Evolutionary conservation across 2,797 vertebrate species (phyloP), one percentile per base, ranked within the genome.

Genomic region (Numenius phaeopus): DNA sequence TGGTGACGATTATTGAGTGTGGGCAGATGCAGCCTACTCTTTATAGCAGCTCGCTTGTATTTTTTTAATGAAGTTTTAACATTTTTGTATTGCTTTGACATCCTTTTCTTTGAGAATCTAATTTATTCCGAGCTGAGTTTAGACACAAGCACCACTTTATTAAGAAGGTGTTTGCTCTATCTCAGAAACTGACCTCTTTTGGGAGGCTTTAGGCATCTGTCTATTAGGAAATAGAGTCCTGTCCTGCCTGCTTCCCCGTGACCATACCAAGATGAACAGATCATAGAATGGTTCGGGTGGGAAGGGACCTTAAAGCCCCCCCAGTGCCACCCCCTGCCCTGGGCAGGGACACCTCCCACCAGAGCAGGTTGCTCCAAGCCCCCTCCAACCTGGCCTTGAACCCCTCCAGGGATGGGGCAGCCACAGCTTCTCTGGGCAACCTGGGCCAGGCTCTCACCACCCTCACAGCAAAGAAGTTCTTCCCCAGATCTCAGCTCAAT

Each of bases 1-100:
- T 1, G 19, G 92, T 83, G 78, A 30, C 91, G 94, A 89, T 89
- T 29, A 83, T 84, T 14, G 73, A 70, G 70, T 84, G 81, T 98
- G 90, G 97, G 94, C 79, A 92, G 90, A 75, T 82, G 52, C 89
- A 84, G 85, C 95, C 96, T 79, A 64, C 95, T 96, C 84, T 5
- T 82, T 69, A 64, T 27, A 86, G 66, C 94, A 91, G 72, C 54
- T 80, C 3, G 2, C 46, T 80, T 27, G 13, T 29, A 30, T 57
- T 57, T n/a, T 55, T 78, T 92, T n/a, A 95, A 94, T 94, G 61
- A 89, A 96, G 66, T 89, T 93, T 90, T 61, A 3, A 17, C 37
- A 65, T 73, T 72, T 86, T 40, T 46, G 54, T 65, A 46, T 91
- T 95, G 59, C 83, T 90, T 94, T 97, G 92, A 89, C 91, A 84